These are phyloP conservation scores for Hippocampus kuda DNA, from an alignment of 2,797 vertebrate genomes.

Conservation along the genomic window DNA sequence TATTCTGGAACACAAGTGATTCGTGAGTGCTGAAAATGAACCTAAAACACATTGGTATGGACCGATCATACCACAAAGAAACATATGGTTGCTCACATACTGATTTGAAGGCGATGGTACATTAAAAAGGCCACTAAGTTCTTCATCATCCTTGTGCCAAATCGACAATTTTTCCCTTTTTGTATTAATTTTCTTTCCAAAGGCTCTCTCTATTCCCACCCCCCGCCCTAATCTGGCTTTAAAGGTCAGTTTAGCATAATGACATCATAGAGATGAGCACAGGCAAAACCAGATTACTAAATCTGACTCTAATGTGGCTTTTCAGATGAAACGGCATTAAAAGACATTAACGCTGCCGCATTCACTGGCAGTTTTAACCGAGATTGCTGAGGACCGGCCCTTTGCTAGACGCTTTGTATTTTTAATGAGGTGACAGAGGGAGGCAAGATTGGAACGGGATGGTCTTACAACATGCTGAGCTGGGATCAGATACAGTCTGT, in stretches of 20 bases:
- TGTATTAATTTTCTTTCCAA: conserved; percentile 69
- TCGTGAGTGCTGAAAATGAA: conserved; percentile 42
- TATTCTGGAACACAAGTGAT: conserved; percentile 26
- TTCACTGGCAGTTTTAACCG: conserved; percentile 61
- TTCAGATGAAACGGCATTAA: conserved; percentile 68
- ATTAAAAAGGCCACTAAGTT: conserved; percentile 50
- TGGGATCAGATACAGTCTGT: conserved; percentile 61
- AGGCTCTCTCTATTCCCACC: conserved; percentile 45
- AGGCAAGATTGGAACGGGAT: conserved; percentile 58
- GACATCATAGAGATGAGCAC: conserved; percentile 65
- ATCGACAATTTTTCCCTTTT: conserved; percentile 58
- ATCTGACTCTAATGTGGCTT: conserved; percentile 65
- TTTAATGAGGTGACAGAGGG: conserved; percentile 68
- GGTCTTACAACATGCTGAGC: conserved; percentile 59
- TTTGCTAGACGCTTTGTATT: conserved; percentile 65
- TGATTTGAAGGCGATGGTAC: conserved; percentile 47
- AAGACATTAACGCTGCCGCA: conserved; percentile 59
- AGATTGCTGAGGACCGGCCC: conserved; percentile 60
- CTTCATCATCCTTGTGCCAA: conserved; percentile 58
- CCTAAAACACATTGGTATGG: conserved; percentile 32
- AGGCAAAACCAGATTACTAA: conserved; percentile 66
- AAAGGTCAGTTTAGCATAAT: conserved; percentile 78
- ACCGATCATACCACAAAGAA: conserved; percentile 38
- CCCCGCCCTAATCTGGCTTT: conserved; percentile 64
- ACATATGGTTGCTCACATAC: conserved; percentile 38